Conservation (phyloP, 2,797 vertebrate species). For the Sebastes kiyomatsui region DNA sequence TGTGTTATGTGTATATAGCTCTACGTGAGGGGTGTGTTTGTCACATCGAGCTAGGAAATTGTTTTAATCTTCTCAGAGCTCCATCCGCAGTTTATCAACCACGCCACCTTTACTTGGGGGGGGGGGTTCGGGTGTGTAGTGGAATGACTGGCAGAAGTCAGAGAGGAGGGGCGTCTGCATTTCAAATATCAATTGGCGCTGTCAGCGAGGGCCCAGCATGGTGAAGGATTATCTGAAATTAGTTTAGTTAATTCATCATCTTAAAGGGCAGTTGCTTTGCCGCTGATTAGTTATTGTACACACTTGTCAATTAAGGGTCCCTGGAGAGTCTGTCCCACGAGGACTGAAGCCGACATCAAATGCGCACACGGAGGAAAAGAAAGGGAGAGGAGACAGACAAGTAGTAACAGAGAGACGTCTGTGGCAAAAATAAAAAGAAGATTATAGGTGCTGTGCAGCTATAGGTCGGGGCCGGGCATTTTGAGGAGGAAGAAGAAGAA, state of each 20-base stretch:
- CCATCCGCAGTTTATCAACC: conserved; percentile 72
- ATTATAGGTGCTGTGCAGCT: no score
- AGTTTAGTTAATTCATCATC: conserved; percentile 82
- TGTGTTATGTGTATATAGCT: conserved; percentile 11
- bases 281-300: conserved; percentile 83
- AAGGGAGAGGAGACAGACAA: neutral
- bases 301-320: conserved; percentile 82
- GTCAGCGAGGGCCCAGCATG: conserved; percentile 59
- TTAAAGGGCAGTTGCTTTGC: conserved; percentile 80
- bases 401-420: neutral
- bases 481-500: no score
- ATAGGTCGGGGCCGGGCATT: no score
- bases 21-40: conserved; percentile 15
- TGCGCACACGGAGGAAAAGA: neutral
- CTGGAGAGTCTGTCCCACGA: conserved; percentile 57
- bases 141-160: conserved; percentile 68
- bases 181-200: conserved; percentile 76
- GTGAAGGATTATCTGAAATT: conserved; percentile 83
- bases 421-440: neutral
- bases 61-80: conserved; percentile 72
- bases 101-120: conserved; percentile 41
- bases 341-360: conserved; percentile 40
- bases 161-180: conserved; percentile 60
- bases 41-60: conserved; percentile 35
- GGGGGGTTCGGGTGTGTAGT: conserved; percentile 18